Base-by-base conservation (phyloP, 2,888 invertebrate species). In the Calameuta pallipes region DNA sequence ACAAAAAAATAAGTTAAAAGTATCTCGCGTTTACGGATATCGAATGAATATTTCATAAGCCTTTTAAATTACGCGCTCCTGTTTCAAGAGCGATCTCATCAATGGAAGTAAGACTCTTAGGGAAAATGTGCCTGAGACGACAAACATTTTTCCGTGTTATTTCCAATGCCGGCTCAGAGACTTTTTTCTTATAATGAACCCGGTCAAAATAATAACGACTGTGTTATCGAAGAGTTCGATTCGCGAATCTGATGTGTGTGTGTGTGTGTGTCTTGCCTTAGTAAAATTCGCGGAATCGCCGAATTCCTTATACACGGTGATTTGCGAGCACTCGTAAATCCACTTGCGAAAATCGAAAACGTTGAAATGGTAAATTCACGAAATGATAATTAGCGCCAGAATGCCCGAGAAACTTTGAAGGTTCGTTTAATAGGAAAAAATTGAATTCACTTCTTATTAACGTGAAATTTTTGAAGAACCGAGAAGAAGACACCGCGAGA, bases 401-500 rank as follows among this genome's bases (percentile, higher is more conserved):
- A 6, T 2, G 15, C 6, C 6, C 15, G 6, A 41, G 6, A 6
- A 23, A 23, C 23, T 41, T 41, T 4, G 4, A 6, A 41, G 41
- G 15, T 41, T 41, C 23, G 41, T 41, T 41, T 41, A 41, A 41
- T 15, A 15, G 6, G 41, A 15, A 41, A 15, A 69, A 68, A 56
- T 13, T 71, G 75, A 69, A 56, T 69, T 73, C 70, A 56, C n/a
- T 78, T 79, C 69, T 11, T 71, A 23, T 71, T 69, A 75, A 80
- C 74, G 70, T 78, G 76, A 77, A 74, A 73, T 73, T 80, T 34
- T 69, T 71, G 74, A 74, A 56, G 69, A 15, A 15, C 4, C 41
- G 1, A 4, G 15, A 15, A 41, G 15, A 6, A 0, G 15, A 41
- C 41, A 4, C 41, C 15, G 1, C 15, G 41, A 41, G 41, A 41